Evolutionary conservation across 1,140 invertebrate genomes (phyloP).

Genomic region (Drosophila albomicans): DNA sequence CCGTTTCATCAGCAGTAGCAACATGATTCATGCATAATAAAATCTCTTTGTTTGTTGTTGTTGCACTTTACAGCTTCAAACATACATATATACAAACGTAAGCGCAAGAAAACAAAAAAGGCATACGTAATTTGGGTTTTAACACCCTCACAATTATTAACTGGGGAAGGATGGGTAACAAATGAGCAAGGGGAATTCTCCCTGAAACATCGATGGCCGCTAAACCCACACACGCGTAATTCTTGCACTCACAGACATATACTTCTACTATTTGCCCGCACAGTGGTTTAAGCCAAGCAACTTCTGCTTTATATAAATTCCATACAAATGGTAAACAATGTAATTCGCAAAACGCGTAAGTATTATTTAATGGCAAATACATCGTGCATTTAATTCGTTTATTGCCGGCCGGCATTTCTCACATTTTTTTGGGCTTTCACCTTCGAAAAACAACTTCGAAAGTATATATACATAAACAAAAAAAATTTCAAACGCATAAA

Average conservation of each 20-base stretch:
- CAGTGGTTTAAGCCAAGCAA: constrained; percentile 51
- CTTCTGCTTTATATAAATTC: constrained; percentile 19
- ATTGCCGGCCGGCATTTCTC: constrained; percentile 54
- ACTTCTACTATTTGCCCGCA: constrained; percentile 27
- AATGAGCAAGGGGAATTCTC: constrained; percentile 19
- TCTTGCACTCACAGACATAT: constrained; percentile 26
- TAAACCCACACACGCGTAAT: constrained; percentile 21
- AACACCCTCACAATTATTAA: constrained; percentile 57
- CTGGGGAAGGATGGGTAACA: constrained; percentile 15
- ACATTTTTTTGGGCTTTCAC: constrained; percentile 41
- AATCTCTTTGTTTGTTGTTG: constrained; percentile 73
- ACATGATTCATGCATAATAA: constrained; percentile 71
- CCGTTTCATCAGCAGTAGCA: constrained; percentile 44
- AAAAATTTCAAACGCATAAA: neutral
- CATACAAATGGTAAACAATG: constrained; percentile 27
- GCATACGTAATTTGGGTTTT: constrained; percentile 55
- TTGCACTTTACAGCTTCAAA: constrained; percentile 38
- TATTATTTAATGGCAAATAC: neutral
- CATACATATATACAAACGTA: constrained; percentile 41
- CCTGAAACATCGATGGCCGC: constrained; percentile 20
- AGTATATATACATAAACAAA: neutral
- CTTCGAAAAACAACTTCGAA: constrained; percentile 6
- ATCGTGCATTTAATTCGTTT: constrained; percentile 2
- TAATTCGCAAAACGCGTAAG: constrained; percentile 13
- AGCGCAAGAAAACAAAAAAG: constrained; percentile 28